A percentile compares a stretch with the other conserved stretches of the same genome.
These are phyloP conservation scores for Ceratosolen solmsi DNA, from an alignment of 1,140 invertebrate species.

Conservation along the genomic window DNA sequence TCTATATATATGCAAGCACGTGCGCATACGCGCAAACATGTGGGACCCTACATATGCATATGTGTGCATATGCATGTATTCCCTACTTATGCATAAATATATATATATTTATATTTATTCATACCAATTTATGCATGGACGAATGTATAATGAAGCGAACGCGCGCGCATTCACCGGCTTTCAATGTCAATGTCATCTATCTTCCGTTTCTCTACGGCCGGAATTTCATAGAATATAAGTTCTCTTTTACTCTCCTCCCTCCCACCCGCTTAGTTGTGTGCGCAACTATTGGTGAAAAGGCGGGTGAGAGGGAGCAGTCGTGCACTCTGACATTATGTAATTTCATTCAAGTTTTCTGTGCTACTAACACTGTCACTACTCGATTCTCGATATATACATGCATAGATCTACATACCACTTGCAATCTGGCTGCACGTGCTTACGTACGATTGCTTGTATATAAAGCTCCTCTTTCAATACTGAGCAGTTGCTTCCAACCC, in stretches of 20 bases:
- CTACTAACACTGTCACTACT: neutral
- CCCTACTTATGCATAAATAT: neutral
- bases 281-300: neutral
- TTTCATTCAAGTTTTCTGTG: conserved; percentile 57
- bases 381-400: too few species aligned
- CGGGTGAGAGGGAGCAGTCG: neutral
- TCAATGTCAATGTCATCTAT: conserved; percentile 54
- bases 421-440: conserved; percentile 9
- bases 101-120: neutral
- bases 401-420: neutral
- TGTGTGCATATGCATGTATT: neutral
- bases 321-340: conserved; percentile 57
- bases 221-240: conserved; percentile 43
- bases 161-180: conserved; percentile 35
- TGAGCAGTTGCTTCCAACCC: neutral
- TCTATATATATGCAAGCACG: too few species aligned
- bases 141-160: neutral
- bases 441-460: conserved; percentile 26
- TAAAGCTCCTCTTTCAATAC: neutral
- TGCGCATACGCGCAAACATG: too few species aligned
- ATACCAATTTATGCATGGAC: neutral
- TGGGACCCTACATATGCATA: neutral
- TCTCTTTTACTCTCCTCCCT: conserved; percentile 18
- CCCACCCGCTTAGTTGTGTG: neutral
- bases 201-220: conserved; percentile 37